Conservation (phyloP, 2,888 invertebrate genomes). For the Cerastis rubricosa region DNA sequence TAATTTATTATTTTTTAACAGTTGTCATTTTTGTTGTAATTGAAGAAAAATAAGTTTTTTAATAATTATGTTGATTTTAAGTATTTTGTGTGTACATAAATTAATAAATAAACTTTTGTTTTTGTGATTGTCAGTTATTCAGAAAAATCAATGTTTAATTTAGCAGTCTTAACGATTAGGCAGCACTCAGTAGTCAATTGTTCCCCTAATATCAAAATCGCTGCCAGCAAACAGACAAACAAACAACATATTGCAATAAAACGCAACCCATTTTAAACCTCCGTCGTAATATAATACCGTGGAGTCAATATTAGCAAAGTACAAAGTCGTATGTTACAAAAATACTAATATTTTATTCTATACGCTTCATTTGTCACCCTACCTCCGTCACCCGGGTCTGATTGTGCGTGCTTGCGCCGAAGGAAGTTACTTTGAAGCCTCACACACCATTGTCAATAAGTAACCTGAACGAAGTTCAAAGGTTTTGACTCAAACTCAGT, state of each 20-base stretch:
- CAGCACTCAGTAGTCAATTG: too few species aligned
- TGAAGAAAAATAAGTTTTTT: not conserved
- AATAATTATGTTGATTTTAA: not conserved
- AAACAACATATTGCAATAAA: conserved; percentile 64
- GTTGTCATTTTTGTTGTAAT: not conserved
- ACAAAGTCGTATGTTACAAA: conserved; percentile 66
- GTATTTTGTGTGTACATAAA: too few species aligned
- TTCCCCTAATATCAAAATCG: conserved; percentile 57
- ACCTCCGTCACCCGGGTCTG: conserved; percentile 65
- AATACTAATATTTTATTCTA: conserved; percentile 73
- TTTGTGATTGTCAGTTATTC: not conserved
- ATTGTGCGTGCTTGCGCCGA: conserved; percentile 75
- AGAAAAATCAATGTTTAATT: not conserved
- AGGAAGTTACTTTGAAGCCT: conserved; percentile 79
- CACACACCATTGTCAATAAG: conserved; percentile 74
- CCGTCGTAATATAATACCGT: conserved; percentile 58
- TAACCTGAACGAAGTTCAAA: conserved; percentile 72
- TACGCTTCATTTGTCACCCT: conserved; percentile 77
- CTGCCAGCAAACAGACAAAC: conserved; percentile 39
- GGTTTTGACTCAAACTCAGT: conserved; percentile 55
- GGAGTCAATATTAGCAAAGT: conserved; percentile 66
- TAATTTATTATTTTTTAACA: not conserved
- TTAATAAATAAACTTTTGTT: too few species aligned
- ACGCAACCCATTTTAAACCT: conserved; percentile 65
- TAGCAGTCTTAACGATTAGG: not conserved